Percentiles rank a stretch among this genome's conserved stretches.
phyloP scores from a whole-genome alignment of 1,140 invertebrate genomes.

The Parasteatoda tepidariorum region DNA sequence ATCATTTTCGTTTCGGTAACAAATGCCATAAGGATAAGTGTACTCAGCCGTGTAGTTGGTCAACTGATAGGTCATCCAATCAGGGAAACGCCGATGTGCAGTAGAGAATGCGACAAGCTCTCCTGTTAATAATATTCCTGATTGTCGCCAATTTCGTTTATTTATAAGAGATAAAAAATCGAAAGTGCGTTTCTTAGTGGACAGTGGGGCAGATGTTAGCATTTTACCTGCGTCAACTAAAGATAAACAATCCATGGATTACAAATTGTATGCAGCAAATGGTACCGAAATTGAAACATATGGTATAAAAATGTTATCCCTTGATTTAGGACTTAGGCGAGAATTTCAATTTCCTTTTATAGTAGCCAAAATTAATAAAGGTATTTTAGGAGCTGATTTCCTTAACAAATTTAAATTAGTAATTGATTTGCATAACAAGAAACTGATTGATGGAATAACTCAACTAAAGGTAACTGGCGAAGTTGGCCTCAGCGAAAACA shows the following conservation, averaged over 20 bases:
- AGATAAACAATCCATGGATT: neutral
- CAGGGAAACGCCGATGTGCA: neutral
- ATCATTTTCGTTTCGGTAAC: neutral
- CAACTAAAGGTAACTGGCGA: neutral
- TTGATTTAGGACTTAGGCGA: neutral
- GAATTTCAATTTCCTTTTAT: constrained; percentile 13
- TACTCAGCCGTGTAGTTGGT: constrained; percentile 8
- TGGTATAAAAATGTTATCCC: constrained; percentile 3
- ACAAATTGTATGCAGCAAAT: constrained; percentile 10
- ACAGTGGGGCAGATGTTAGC: neutral
- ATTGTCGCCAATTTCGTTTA: neutral
- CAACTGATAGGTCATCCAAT: neutral
- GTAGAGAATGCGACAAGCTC: neutral
- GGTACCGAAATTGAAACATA: constrained; percentile 9
- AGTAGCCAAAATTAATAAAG: constrained; percentile 11
- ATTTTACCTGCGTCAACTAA: neutral
- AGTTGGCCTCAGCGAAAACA: neutral
- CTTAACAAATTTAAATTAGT: constrained; percentile 6
- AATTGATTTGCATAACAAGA: constrained; percentile 4
- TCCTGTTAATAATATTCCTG: no score
- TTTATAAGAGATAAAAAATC: neutral
- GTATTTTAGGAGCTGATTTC: constrained; percentile 24
- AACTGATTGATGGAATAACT: constrained; percentile 15
- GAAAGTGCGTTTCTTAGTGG: neutral
- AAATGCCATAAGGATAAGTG: neutral